These are phyloP conservation scores for Apotomis turbidana DNA, from an alignment of 2,888 invertebrate genomes.

Conservation along the genomic window DNA sequence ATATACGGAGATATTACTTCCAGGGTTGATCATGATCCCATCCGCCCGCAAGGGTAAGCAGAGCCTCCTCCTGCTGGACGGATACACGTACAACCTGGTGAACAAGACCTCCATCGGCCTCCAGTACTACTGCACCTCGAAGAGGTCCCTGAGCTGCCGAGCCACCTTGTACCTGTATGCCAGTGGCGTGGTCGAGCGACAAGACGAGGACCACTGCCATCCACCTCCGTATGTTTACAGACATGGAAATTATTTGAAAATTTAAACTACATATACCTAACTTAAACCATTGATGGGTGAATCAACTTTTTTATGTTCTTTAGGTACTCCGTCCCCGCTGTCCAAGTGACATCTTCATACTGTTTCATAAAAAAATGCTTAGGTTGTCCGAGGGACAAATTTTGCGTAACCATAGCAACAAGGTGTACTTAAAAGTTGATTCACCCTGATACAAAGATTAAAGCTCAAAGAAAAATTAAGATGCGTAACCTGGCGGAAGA, in stretches of 20 bases:
- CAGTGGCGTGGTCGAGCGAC: conserved; percentile 40
- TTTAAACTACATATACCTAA: not conserved
- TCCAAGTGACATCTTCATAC: too few species aligned
- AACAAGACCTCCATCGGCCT: conserved; percentile 45
- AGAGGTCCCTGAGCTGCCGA: conserved; percentile 45
- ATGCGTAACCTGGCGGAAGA: too few species aligned
- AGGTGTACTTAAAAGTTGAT: too few species aligned
- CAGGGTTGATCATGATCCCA: conserved; percentile 25
- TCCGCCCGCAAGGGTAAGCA: conserved; percentile 15
- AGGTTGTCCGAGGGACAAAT: too few species aligned
- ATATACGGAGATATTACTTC: not conserved
- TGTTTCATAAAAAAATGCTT: too few species aligned
- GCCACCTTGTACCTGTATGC: conserved; percentile 47
- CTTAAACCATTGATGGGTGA: too few species aligned
- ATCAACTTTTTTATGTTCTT: too few species aligned
- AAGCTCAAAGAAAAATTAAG: too few species aligned
- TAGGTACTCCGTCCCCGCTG: too few species aligned
- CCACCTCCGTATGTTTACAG: conserved; percentile 47
- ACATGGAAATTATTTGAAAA: conserved; percentile 46
- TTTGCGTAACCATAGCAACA: too few species aligned
- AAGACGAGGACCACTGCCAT: conserved; percentile 48
- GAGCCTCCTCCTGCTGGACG: conserved; percentile 19
- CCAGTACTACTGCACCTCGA: conserved; percentile 57
- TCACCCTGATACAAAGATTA: too few species aligned
- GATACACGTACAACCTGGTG: conserved; percentile 57